Conservation (phyloP, 1,140 invertebrate species). For the Sarcophaga bullata region DNA sequence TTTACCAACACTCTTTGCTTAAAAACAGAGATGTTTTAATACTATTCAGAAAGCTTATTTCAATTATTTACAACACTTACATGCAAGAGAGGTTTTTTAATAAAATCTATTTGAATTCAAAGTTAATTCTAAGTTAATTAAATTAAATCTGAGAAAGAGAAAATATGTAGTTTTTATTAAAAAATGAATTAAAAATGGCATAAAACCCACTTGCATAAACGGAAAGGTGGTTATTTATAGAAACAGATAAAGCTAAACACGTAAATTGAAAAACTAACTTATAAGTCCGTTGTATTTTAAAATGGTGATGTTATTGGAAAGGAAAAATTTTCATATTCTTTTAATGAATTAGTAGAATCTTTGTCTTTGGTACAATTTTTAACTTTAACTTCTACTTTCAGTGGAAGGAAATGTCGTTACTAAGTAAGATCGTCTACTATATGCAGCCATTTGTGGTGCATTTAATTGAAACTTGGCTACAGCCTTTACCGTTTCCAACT, state of each 20-base stretch:
- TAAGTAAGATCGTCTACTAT: conserved; percentile 40
- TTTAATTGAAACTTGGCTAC: conserved; percentile 33
- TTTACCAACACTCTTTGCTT: neutral
- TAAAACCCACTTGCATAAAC: conserved; percentile 40
- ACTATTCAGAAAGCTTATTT: neutral
- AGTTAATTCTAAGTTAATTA: neutral
- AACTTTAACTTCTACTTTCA: neutral
- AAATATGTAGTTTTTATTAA: neutral
- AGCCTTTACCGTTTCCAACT: conserved; percentile 44
- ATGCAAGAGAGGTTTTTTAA: neutral
- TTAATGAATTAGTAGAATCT: too few relatives aligned
- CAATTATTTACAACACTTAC: neutral
- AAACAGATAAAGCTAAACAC: neutral
- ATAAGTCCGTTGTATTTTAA: neutral
- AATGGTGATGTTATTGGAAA: neutral
- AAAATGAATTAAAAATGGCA: conserved; percentile 41
- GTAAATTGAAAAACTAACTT: too few relatives aligned
- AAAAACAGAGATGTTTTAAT: neutral
- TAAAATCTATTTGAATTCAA: neutral
- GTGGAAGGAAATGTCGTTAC: conserved; percentile 41
- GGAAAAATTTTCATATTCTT: too few relatives aligned
- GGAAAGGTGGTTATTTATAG: conserved; percentile 41
- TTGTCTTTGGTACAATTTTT: neutral
- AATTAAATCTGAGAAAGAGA: neutral
- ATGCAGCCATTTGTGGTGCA: conserved; percentile 34